Evolutionary conservation across 2,113 vertebrate species (phyloP), one percentile per base, ranked within the genome.

Genomic region (Cisticola juncidis): DNA sequence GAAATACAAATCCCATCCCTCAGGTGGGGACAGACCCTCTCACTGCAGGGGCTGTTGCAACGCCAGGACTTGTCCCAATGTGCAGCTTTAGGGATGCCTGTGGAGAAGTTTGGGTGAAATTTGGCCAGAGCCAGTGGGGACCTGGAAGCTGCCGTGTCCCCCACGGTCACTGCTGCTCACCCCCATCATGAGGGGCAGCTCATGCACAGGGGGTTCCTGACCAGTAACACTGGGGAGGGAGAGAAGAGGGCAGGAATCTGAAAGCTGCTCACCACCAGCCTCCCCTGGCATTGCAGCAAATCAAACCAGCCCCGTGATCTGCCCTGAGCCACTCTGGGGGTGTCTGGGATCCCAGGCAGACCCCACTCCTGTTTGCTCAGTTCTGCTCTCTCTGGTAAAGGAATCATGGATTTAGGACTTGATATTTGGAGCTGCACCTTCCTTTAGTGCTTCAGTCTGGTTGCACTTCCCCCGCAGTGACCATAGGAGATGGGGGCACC

Each of bases 111-210:
- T 3, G 33, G 23, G 12, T 29, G 12, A 4, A 42, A 14, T 65
- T 36, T 56, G 9, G n/a, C 20, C 4, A 1, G 70, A 70, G 60
- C 35, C 10, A 2, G 15, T 1, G 26, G 31, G 11, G 16, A 25
- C 11, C 21, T 36, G 47, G 25, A 3, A 9, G 22, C 11, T 57
- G 35, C 35, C 0, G 0, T 24, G 14, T 48, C 31, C 38, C 38
- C n/a, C 42, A 5, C 0, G 4, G 42, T 38, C 76, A 17, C 26
- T 15, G 1, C 58, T 44, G 40, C 51, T 81, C 29, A 11, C 17
- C 18, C 48, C 50, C 53, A 7, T 6, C 0, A 0, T 11, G 23
- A 21, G 26, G 26, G 44, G 44, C 70, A 69, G 35, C 44, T 73
- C 53, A 1, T 1, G 14, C n/a, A 35, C 4, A 4, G 57, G 33